Evolutionary conservation across 1,140 invertebrate species (phyloP), one percentile per base, ranked within the genome.

Genomic region (Zaprionus tsacasi): DNA sequence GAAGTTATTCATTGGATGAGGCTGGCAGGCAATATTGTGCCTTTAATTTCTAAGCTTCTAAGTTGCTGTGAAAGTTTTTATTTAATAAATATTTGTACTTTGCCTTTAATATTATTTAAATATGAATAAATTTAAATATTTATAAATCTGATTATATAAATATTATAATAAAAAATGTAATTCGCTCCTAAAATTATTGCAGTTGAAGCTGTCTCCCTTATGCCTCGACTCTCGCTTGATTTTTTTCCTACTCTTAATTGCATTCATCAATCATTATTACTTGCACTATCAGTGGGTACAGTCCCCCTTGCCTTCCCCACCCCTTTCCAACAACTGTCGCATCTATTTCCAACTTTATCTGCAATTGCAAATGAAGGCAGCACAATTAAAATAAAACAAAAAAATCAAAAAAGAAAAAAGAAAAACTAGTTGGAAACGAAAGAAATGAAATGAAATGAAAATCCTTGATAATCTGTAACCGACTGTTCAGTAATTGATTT

Each of bases 241-340:
- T 38, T 38, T n/a, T 38, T 38, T 25, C 21, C 12, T 48, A 54
- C 38, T 70, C 70, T 58, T 75, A 88, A 88, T 83, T 80, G 81
- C 83, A 80, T 89, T 88, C 85, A 89, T 88, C 85, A 89, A 77
- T 77, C 74, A 77, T 77, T 61, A 77, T 77, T 56, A 61, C 76
- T 72, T 66, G 81, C 83, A 15, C n/a, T 15, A 8, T 6, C 2
- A 7, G 7, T 15, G n/a, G n/a, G 6, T 15, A 13, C n/a, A 7
- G 7, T 6, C 1, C 40, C 40, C 7, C n/a, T 6, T 8, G 6
- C 33, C 33, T 10, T 35, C 33, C 33, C 33, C 2, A 1, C 74
- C 45, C 55, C 52, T 65, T 61, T 30, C n/a, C 59, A 3, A 55
- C 33, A 55, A 50, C 58, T 82, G 66, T 55, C 38, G 52, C 67